Conservation (phyloP, 2,888 invertebrate genomes). For the Didymodactylos carnosus region DNA sequence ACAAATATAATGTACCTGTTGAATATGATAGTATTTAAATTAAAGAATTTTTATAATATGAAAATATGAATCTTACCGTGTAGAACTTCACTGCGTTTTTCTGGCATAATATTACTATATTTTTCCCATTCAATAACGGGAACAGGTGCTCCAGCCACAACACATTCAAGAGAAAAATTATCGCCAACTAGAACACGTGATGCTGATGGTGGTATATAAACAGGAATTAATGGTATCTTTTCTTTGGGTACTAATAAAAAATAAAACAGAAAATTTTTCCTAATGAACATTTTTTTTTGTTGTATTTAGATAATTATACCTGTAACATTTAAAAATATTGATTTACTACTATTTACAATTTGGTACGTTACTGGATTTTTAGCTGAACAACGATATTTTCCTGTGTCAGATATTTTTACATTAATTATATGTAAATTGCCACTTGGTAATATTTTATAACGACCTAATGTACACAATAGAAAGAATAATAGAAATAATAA, state of each 20-base stretch:
- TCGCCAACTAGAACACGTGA: constrained; percentile 30
- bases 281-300: neutral
- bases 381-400: constrained; percentile 16
- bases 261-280: too few relatives aligned
- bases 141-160: constrained; percentile 77
- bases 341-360: neutral
- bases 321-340: neutral
- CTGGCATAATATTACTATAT: constrained; percentile 39
- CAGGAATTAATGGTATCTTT: neutral
- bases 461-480: constrained; percentile 12
- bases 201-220: neutral
- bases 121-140: constrained; percentile 78
- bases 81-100: constrained; percentile 15
- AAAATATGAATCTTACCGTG: constrained; percentile 18
- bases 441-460: constrained; percentile 15
- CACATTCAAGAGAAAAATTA: constrained; percentile 80
- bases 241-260: neutral
- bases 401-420: constrained; percentile 15
- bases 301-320: constrained; percentile 6
- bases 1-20: constrained; percentile 23
- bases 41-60: too few relatives aligned
- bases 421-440: constrained; percentile 17
- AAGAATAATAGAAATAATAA: neutral
- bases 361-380: constrained; percentile 2
- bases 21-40: constrained; percentile 19